Conservation (phyloP, 2,797 vertebrate species). For the Labeo calbasu region DNA sequence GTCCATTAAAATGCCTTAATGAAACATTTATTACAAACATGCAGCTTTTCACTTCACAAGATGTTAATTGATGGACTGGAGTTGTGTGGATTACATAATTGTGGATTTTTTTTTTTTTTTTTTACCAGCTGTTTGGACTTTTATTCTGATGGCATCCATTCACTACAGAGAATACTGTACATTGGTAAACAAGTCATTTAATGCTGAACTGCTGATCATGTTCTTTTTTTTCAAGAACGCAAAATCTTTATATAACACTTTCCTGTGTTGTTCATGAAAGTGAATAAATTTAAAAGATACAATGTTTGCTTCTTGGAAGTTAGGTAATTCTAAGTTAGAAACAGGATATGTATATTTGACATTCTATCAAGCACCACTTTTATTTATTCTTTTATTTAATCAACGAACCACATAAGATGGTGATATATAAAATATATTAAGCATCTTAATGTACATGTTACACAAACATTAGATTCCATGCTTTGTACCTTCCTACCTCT, state of each 20-base stretch:
- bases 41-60: too few species aligned
- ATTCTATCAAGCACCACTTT: not conserved
- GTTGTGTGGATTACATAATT: too few species aligned
- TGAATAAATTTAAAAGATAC: not conserved
- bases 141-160: too few species aligned
- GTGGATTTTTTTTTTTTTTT: too few species aligned
- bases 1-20: too few species aligned
- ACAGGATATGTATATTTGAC: not conserved
- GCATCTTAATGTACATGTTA: not conserved
- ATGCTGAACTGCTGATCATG: too few species aligned
- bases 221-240: too few species aligned
- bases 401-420: not conserved
- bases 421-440: not conserved
- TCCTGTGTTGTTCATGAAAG: not conserved
- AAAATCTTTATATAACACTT: not conserved
- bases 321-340: not conserved
- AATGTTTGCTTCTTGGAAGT: not conserved
- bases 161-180: too few species aligned
- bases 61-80: not conserved
- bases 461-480: not conserved
- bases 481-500: not conserved
- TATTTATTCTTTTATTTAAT: too few species aligned
- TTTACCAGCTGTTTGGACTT: too few species aligned
- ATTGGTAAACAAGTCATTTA: too few species aligned
- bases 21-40: too few species aligned